Base-by-base conservation (phyloP, 2,888 invertebrate species). In the Phyllotreta cruciferae region DNA sequence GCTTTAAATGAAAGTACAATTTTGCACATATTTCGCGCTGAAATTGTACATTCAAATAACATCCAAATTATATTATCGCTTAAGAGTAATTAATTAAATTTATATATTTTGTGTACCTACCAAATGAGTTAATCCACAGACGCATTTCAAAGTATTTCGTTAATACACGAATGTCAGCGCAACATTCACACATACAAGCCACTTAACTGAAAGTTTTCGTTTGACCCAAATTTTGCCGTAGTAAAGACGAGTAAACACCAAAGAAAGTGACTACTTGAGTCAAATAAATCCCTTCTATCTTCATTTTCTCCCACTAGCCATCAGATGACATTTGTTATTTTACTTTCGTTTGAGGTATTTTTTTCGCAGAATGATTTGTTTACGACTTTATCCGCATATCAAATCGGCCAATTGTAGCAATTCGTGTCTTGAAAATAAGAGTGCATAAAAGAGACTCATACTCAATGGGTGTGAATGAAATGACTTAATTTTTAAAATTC, bases 241-340 rank as follows among this genome's bases (percentile, higher is more conserved):
- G 71, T 72, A 75, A 78, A 69, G 69, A 44, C 52, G 44, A 53
- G 36, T 50, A 58, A 41, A 58, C 41, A 52, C 72, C 74, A 75
- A 80, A 80, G 80, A 80, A 80, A 80, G 80, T 80, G 79, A 79
- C 75, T 77, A 75, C 75, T 67, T 66, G 42, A 66, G 74, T 73
- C 52, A 52, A 11, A 34, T 75, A 69, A 73, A 75, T 76, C 76
- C 78, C 78, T 79, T 78, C 77, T 79, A 76, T 74, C 72, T 74
- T 38, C 61, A 74, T 76, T 79, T 77, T 79, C 80, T 80, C 80
- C 80, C 79, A 80, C 80, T 76, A 72, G 70, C 24, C 68, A 70
- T 70, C 71, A 63, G 24, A 63, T 70, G 66, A 70, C 71, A 71
- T 74, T 71, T 74, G 37, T 14, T 76, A 75, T 79, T 79, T 79